Percentiles rank a stretch among this genome's conserved stretches.
Evolutionary conservation across 2,113 vertebrate genomes (phyloP).

Genomic region (Hippocampus guttulatus): DNA sequence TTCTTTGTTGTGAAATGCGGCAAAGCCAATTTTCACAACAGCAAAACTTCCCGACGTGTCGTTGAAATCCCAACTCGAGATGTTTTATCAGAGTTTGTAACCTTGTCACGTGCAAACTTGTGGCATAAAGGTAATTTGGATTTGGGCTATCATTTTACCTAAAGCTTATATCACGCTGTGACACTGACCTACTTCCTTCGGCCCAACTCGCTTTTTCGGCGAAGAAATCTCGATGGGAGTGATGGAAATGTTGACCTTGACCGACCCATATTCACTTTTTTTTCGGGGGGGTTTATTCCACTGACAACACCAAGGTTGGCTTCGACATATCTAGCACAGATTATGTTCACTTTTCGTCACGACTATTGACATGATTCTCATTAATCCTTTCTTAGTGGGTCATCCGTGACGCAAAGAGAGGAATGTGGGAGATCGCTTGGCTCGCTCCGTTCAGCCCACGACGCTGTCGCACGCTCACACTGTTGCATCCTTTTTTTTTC

Average conservation of each 20-base stretch:
- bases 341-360: background rate
- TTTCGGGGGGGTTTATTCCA: background rate
- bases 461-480: background rate
- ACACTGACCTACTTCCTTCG: conserved; percentile 52
- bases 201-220: conserved; percentile 5
- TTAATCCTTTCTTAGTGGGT: conserved; percentile 33
- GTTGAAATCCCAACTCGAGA: too few relatives aligned
- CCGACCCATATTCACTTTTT: conserved; percentile 22
- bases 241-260: conserved; percentile 3
- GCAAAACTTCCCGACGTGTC: too few relatives aligned
- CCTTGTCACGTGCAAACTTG: too few relatives aligned
- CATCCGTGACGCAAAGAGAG: conserved; percentile 32
- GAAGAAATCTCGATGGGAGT: conserved; percentile 10
- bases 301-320: background rate
- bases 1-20: too few relatives aligned
- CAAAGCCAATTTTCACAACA: too few relatives aligned
- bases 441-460: conserved; percentile 25
- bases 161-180: conserved; percentile 47
- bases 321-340: background rate
- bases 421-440: conserved; percentile 20
- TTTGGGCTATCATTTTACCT: conserved; percentile 44
- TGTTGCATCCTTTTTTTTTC: background rate
- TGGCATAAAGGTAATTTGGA: conserved; percentile 35
- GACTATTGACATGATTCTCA: conserved; percentile 7
- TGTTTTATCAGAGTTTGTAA: too few relatives aligned